Evolutionary conservation across 2,888 invertebrate species (phyloP).

Genomic region (Oeneis ivallda): DNA sequence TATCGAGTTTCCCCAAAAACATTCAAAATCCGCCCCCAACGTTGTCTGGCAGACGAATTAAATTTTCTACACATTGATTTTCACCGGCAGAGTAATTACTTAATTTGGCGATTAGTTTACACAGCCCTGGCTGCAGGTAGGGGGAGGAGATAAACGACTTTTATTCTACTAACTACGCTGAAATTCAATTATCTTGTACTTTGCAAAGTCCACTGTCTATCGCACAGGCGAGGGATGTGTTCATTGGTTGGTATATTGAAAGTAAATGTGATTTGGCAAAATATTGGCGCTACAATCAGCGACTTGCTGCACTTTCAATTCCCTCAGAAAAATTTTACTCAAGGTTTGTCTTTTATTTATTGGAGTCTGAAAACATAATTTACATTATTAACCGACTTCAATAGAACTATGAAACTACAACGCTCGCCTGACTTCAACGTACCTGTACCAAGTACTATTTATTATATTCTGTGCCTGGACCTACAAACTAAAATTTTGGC

Average conservation of each 20-base stretch:
- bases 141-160: slow-evolving; percentile 61
- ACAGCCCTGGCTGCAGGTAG: slow-evolving; percentile 56
- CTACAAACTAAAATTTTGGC: too few species aligned
- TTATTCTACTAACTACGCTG: slow-evolving; percentile 33
- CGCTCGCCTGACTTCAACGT: too few species aligned
- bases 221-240: not conserved
- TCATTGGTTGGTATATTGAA: not conserved
- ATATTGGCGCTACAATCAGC: not conserved
- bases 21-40: slow-evolving; percentile 52
- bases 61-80: slow-evolving; percentile 75
- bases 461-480: too few species aligned
- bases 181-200: slow-evolving; percentile 35
- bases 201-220: slow-evolving; percentile 24
- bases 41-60: slow-evolving; percentile 63
- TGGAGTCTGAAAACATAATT: not conserved
- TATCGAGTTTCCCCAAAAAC: slow-evolving; percentile 49
- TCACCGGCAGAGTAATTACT: slow-evolving; percentile 66
- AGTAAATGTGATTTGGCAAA: not conserved
- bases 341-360: too few species aligned
- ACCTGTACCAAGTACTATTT: too few species aligned
- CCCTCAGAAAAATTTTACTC: too few species aligned
- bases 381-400: too few species aligned
- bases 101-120: slow-evolving; percentile 73
- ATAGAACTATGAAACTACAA: too few species aligned
- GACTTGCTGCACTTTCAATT: not conserved